Evolutionary conservation across 2,888 invertebrate genomes (phyloP), one percentile per base, ranked within the genome.

Genomic region (Bimastos eiseni): DNA sequence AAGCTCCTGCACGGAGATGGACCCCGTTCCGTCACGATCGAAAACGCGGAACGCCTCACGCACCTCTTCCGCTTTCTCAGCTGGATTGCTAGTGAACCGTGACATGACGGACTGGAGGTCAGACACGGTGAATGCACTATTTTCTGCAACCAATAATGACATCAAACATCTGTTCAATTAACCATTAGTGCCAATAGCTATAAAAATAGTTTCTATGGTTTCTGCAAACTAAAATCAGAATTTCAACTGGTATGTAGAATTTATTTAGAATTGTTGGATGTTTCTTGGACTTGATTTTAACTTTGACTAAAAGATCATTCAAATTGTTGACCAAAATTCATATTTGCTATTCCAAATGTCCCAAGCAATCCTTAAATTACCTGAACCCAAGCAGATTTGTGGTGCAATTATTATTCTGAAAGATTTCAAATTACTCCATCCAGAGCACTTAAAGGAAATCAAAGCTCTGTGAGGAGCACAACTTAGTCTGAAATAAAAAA

Each of bases 31-130:
- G 96, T 99, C 99, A 91, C 99, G 98, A 96, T 99, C 99, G 96
- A 99, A 99, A 94, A 95, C 98, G 96, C 98, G 97, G 97, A 99
- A 98, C 94, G 99, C 99, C 96, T 99, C 99, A 96, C 98, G 97
- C 96, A 99, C 98, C 96, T 99, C 99, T 96, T 98, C 98, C 96
- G 98, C 98, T 96, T 98, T 95, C 96, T 99, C 98, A 33, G 89
- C 49, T 93, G 98, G 98, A 96, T 99, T 98, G 96, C 98, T 90
- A 2, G 44, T n/a, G 41, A 98, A 98, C 99, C 98, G 97, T 99
- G 99, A 98, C 98, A 99, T 99, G 98, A 99, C 99, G 95, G 99
- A 98, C 95, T 99, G 97, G 96, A 99, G 99, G 96, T 99, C 99
- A 94, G 98, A 98, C 96, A 99, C 98, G 96, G 99, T 99, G 96